Evolutionary conservation across 1,140 invertebrate genomes (phyloP).

Genomic region (Cyclargus thomasi): DNA sequence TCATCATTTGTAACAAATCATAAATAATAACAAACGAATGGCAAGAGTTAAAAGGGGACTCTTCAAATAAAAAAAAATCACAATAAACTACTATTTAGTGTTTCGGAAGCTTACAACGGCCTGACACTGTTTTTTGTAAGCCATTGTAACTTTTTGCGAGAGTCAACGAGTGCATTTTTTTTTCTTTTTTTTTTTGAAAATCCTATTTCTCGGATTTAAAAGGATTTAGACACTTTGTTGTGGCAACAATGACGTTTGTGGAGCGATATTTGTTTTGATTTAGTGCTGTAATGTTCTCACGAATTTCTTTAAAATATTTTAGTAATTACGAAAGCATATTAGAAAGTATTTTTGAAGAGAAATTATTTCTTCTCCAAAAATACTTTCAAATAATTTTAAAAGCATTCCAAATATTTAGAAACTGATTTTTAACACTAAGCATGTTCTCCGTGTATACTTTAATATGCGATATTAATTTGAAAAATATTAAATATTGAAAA

Average conservation of each 20-base stretch:
- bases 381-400: too few relatives aligned
- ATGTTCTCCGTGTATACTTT: too few relatives aligned
- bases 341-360: too few relatives aligned
- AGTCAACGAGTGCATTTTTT: constrained; percentile 68
- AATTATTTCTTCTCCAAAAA: too few relatives aligned
- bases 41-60: constrained; percentile 32
- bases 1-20: constrained; percentile 8
- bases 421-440: too few relatives aligned
- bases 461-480: too few relatives aligned
- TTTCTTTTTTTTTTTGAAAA: constrained; percentile 52
- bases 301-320: constrained; percentile 26
- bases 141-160: constrained; percentile 53
- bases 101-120: constrained; percentile 59
- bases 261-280: constrained; percentile 65
- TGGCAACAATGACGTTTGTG: constrained; percentile 70
- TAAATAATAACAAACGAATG: constrained; percentile 22
- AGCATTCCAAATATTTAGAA: too few relatives aligned
- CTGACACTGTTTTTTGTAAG: constrained; percentile 45
- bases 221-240: constrained; percentile 72
- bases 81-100: constrained; percentile 56
- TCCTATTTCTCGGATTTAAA: constrained; percentile 73
- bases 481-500: too few relatives aligned
- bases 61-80: constrained; percentile 49
- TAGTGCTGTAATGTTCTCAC: constrained; percentile 51
- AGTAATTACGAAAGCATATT: neutral